A percentile compares a stretch with the other conserved stretches of the same genome.
These are phyloP conservation scores for Stratiomys singularior DNA, from an alignment of 2,888 invertebrate species.

Conservation along the genomic window DNA sequence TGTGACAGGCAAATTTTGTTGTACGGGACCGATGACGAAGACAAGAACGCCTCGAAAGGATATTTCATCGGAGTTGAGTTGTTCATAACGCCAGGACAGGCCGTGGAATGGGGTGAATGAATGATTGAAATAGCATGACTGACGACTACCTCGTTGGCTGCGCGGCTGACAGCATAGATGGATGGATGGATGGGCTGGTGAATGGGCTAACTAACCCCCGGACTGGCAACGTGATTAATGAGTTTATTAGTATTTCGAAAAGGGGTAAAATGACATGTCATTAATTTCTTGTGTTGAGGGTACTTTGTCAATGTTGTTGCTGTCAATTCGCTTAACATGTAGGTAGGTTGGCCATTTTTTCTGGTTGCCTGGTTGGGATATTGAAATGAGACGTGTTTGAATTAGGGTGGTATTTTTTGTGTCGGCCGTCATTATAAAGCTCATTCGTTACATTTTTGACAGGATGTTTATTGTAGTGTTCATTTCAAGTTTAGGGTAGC, in stretches of 20 bases:
- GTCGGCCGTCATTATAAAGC: conserved; percentile 19
- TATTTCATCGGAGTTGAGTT: conserved; percentile 29
- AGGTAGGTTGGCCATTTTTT: conserved; percentile 15
- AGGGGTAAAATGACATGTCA: conserved; percentile 52
- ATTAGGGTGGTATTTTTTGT: background rate
- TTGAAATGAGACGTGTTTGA: background rate
- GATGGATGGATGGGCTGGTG: background rate
- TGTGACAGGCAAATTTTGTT: conserved; percentile 50
- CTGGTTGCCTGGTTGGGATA: background rate
- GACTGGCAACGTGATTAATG: conserved; percentile 50
- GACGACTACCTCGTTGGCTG: background rate
- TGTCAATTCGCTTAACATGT: conserved; percentile 16
- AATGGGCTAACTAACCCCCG: conserved; percentile 40
- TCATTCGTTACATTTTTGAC: conserved; percentile 52
- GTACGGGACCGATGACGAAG: background rate
- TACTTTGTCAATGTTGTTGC: conserved; percentile 48
- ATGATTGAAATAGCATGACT: conserved; percentile 33
- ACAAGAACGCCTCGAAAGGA: background rate
- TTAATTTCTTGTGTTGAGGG: conserved; percentile 50
- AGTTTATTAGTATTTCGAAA: conserved; percentile 52
- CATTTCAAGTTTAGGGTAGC: too few relatives aligned
- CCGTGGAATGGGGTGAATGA: background rate
- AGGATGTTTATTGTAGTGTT: conserved; percentile 30
- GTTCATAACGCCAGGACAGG: background rate
- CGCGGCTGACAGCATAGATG: background rate